Evolutionary conservation across 2,888 invertebrate genomes (phyloP).

Genomic region (Panopea generosa): DNA sequence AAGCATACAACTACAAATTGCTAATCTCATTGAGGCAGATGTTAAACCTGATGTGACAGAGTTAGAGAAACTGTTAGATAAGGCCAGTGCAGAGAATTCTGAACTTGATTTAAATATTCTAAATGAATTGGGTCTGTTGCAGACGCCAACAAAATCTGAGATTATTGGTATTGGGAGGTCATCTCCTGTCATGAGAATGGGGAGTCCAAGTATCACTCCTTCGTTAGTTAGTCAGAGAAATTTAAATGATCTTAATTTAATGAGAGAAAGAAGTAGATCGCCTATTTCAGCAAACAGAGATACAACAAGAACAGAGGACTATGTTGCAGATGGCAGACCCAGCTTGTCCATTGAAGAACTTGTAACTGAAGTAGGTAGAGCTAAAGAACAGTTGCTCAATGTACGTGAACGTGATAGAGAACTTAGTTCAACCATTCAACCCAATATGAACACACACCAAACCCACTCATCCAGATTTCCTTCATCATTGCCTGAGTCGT

Average conservation of each 20-base stretch:
- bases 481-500: too few species aligned
- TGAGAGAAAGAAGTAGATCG: slow-evolving; percentile 16
- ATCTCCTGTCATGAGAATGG: slow-evolving; percentile 7
- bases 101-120: slow-evolving; percentile 50
- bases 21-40: slow-evolving; percentile 75
- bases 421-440: too few species aligned
- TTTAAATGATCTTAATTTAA: not conserved
- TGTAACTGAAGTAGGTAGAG: slow-evolving; percentile 16
- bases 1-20: slow-evolving; percentile 74
- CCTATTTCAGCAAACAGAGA: not conserved
- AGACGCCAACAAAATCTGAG: not conserved
- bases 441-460: too few species aligned
- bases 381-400: slow-evolving; percentile 18
- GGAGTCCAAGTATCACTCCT: slow-evolving; percentile 8
- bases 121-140: slow-evolving; percentile 33
- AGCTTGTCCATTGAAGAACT: slow-evolving; percentile 39
- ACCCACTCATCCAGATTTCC: too few species aligned
- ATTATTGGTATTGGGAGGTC: not conserved
- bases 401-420: slow-evolving; percentile 5
- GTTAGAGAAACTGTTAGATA: slow-evolving; percentile 55
- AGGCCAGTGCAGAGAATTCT: slow-evolving; percentile 44
- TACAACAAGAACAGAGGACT: too few species aligned
- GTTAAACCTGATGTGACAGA: slow-evolving; percentile 67
- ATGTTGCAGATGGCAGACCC: slow-evolving; percentile 11
- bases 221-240: not conserved